These are phyloP conservation scores for Drosophila parabipectinata DNA, from an alignment of 1,140 invertebrate genomes.

Conservation along the genomic window DNA sequence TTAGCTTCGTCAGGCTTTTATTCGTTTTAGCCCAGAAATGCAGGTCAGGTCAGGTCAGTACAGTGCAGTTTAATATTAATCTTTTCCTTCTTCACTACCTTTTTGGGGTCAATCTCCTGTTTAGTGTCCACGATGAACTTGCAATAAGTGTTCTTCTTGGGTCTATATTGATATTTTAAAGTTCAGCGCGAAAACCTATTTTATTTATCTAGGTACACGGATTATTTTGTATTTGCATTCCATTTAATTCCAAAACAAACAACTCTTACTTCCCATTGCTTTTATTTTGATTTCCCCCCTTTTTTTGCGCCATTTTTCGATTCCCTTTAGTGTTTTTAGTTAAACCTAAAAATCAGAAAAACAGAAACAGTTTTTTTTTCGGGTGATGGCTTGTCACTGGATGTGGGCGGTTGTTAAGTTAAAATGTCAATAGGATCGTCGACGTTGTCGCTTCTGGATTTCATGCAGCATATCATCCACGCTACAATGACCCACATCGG, in stretches of 20 bases:
- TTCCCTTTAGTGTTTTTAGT: not conserved
- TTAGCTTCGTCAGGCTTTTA: conserved; percentile 45
- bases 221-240: not conserved
- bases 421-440: conserved; percentile 53
- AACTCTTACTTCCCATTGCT: not conserved
- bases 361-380: conserved; percentile 17
- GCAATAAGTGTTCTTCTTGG: conserved; percentile 30
- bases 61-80: conserved; percentile 63
- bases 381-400: conserved; percentile 5
- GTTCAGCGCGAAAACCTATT: too few relatives aligned
- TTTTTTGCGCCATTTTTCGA: not conserved
- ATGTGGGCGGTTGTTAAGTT: conserved; percentile 24
- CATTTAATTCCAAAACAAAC: not conserved
- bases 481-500: conserved; percentile 45
- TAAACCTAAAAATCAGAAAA: conserved; percentile 9
- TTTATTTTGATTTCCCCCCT: not conserved
- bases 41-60: conserved; percentile 65
- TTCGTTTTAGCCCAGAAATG: conserved; percentile 49
- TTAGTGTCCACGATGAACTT: conserved; percentile 18
- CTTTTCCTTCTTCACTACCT: conserved; percentile 30
- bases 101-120: conserved; percentile 41
- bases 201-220: too few relatives aligned
- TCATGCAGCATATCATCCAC: conserved; percentile 25
- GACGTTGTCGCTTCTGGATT: conserved; percentile 29
- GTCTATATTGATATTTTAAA: too few relatives aligned